Conservation (phyloP, 2,797 vertebrate genomes). For the Crenuchus spilurus region DNA sequence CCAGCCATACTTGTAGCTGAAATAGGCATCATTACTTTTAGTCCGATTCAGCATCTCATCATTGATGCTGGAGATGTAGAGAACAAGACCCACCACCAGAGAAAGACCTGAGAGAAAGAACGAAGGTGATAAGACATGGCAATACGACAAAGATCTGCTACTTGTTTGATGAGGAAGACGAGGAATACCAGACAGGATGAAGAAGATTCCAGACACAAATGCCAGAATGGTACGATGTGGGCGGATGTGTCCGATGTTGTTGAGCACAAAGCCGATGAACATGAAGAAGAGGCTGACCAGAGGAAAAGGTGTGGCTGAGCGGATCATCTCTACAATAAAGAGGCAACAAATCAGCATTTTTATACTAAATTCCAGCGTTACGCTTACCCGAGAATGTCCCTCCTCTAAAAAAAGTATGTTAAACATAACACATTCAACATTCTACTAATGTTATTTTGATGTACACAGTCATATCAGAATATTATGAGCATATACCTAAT, state of each 20-base stretch:
- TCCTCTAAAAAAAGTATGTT: too few species aligned
- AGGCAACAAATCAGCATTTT: not conserved
- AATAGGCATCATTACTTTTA: conserved; percentile 85
- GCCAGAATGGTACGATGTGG: conserved; percentile 93
- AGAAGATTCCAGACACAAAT: conserved; percentile 96
- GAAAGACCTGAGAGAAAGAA: conserved; percentile 75
- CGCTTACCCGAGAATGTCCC: too few species aligned
- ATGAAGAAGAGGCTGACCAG: conserved; percentile 97
- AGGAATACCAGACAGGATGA: conserved; percentile 89
- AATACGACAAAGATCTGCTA: conserved; percentile 4
- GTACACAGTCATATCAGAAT: too few species aligned
- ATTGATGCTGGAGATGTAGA: conserved; percentile 93
- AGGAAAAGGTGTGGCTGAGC: conserved; percentile 92
- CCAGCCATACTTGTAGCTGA: conserved; percentile 92
- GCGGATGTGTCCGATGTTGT: conserved; percentile 91
- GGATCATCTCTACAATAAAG: conserved; percentile 89
- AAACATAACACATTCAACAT: too few species aligned
- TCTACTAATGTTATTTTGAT: too few species aligned
- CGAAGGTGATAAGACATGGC: not conserved
- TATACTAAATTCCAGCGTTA: too few species aligned
- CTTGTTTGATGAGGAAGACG: not conserved
- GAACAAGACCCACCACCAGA: conserved; percentile 88
- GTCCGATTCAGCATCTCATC: conserved; percentile 91
- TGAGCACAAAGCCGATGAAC: conserved; percentile 95
- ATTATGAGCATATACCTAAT: too few species aligned